Base-by-base conservation (phyloP, 2,888 invertebrate species). In the Trichogramma evanescens region DNA sequence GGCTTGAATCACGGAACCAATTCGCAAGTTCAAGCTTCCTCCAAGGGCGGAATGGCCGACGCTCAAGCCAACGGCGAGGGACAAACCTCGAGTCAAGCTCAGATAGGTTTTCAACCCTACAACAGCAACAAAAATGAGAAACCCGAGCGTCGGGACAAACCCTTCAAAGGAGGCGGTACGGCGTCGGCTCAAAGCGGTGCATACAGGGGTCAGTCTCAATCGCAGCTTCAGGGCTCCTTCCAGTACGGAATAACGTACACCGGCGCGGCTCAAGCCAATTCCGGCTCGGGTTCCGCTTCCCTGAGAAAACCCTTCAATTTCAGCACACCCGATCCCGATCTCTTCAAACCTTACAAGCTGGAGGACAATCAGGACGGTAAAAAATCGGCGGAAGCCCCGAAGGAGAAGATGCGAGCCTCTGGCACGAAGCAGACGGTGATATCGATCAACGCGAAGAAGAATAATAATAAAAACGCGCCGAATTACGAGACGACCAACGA, bases 61-160 rank as follows among this genome's bases (percentile, higher is more conserved):
- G 89, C 92, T 0, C 91, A 92, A 80, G 89, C 92, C 0, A 87
- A 86, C 70, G 92, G 91, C 0, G 88, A 89, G 3, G 92, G 91
- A 4, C 89, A 87, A 69, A 91, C 92, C 1, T 91, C 90, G 0
- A 92, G 91, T 43, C 92, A 93, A 80, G 92, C 93, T 4, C 92
- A 93, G 79, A 91, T 93, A 63, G 92, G 91, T 1, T 92, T 93
- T 72, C 86, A 87, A 56, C 92, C 92, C 0, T 85, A 86, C 67
- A 83, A 85, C 69, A 84, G 86, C 59, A 70, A 69, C 4, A 64
- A 68, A 0, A 82, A 83, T 61, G 85, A 86, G 52, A 81, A 82
- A 68, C 70, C 76, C 40, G 78, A 80, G 51, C 74, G 72, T 48
- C 82, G 83, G 65, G 78, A 80, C 54, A 78, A 77, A 61, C 86